Conservation (phyloP, 2,888 invertebrate species). For the Apamea sordens region DNA sequence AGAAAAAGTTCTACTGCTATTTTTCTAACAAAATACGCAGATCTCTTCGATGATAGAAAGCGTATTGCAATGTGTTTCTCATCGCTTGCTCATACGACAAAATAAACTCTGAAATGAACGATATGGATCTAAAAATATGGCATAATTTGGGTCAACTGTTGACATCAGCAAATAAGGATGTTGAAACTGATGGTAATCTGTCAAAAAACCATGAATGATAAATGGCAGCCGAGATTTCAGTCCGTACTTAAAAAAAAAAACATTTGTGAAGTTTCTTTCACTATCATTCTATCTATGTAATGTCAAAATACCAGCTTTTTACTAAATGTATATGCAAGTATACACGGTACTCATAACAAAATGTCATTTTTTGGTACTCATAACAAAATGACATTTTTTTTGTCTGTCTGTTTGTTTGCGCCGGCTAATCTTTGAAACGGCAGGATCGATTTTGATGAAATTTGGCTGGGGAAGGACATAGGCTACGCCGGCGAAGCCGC, state of each 20-base stretch:
- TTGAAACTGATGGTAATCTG: constrained; percentile 8
- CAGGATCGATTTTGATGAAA: too few species aligned
- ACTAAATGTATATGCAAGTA: too few species aligned
- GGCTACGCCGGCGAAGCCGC: neutral
- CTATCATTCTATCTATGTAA: neutral
- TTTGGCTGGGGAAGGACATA: neutral
- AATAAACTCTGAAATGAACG: neutral
- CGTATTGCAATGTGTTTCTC: constrained; percentile 1
- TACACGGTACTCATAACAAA: too few species aligned
- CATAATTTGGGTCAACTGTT: constrained; percentile 25
- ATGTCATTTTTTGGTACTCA: too few species aligned
- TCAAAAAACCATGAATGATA: constrained; percentile 10
- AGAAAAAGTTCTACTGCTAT: neutral
- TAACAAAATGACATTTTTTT: too few species aligned
- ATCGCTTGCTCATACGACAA: neutral
- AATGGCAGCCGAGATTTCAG: neutral
- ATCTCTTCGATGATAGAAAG: constrained; percentile 6
- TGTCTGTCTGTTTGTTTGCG: too few species aligned
- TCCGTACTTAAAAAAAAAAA: neutral
- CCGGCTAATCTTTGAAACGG: too few species aligned
- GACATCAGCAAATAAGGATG: constrained; percentile 19
- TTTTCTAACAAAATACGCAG: constrained; percentile 5
- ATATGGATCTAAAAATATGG: constrained; percentile 35
- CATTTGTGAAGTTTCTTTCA: neutral
- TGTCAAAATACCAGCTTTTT: too few species aligned